A percentile compares a stretch with the other conserved stretches of the same genome.
These are phyloP conservation scores for Sialis fuliginosa DNA, from an alignment of 2,888 invertebrate species.

Conservation along the genomic window DNA sequence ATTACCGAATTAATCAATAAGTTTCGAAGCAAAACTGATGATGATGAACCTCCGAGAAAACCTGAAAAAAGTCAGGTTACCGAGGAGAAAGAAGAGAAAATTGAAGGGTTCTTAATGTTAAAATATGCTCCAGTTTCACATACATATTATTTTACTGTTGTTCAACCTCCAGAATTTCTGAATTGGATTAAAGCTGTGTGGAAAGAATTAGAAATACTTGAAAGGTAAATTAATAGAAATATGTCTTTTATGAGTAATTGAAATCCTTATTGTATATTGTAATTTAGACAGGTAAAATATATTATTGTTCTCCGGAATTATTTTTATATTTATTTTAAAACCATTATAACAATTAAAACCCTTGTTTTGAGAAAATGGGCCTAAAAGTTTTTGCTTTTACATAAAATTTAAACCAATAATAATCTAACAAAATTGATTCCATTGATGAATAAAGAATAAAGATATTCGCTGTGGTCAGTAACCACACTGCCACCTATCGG, in stretches of 20 bases:
- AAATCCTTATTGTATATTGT: not conserved
- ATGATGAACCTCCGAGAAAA: constrained; percentile 10
- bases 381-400: too few species aligned
- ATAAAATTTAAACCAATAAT: too few species aligned
- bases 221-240: constrained; percentile 23
- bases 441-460: too few species aligned
- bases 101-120: constrained; percentile 47
- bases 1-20: constrained; percentile 1
- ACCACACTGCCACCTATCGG: too few species aligned
- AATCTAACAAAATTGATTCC: too few species aligned
- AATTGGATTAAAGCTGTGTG: constrained; percentile 67
- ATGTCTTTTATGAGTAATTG: not conserved
- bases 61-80: constrained; percentile 6
- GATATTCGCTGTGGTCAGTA: too few species aligned
- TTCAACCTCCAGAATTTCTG: constrained; percentile 60
- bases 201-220: constrained; percentile 68
- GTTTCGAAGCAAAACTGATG: constrained; percentile 8
- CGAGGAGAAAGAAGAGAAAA: constrained; percentile 14
- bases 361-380: too few species aligned
- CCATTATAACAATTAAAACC: too few species aligned
- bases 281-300: not conserved
- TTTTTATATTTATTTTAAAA: too few species aligned
- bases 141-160: constrained; percentile 54
- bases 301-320: too few species aligned
- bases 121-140: constrained; percentile 57